Evolutionary conservation across 1,140 invertebrate genomes (phyloP).

Genomic region (Heliconius hewitsoni): DNA sequence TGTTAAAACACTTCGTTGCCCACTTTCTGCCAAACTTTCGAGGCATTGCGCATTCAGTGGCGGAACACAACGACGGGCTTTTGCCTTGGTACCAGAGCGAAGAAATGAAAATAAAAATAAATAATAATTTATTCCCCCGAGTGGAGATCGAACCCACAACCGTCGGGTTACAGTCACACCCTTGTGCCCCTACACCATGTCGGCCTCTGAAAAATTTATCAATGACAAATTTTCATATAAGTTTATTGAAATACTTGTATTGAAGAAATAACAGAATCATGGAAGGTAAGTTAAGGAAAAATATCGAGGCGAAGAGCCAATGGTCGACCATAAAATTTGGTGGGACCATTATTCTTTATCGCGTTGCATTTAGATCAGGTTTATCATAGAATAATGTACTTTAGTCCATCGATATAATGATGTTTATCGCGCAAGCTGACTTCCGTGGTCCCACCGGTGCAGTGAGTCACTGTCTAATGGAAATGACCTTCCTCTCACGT

Average conservation of each 20-base stretch:
- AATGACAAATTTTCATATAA: not conserved
- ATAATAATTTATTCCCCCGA: no score
- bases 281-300: not conserved
- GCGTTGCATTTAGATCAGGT: conserved; percentile 19
- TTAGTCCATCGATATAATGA: conserved; percentile 3
- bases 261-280: not conserved
- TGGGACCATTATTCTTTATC: conserved; percentile 31
- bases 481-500: conserved; percentile 56
- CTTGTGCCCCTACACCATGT: no score
- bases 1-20: no score
- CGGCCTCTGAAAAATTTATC: not conserved
- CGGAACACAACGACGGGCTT: no score
- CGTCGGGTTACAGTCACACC: no score
- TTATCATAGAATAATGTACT: not conserved
- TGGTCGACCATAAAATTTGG: conserved; percentile 35
- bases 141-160: no score
- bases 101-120: no score
- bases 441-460: conserved; percentile 41
- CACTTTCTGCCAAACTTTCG: no score
- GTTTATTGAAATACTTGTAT: not conserved
- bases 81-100: no score
- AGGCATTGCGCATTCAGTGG: no score
- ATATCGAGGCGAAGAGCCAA: conserved; percentile 17
- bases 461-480: conserved; percentile 53
- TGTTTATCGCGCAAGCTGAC: conserved; percentile 15